These are phyloP conservation scores for Lordiphosa collinella DNA, from an alignment of 1,140 invertebrate genomes.

Conservation along the genomic window DNA sequence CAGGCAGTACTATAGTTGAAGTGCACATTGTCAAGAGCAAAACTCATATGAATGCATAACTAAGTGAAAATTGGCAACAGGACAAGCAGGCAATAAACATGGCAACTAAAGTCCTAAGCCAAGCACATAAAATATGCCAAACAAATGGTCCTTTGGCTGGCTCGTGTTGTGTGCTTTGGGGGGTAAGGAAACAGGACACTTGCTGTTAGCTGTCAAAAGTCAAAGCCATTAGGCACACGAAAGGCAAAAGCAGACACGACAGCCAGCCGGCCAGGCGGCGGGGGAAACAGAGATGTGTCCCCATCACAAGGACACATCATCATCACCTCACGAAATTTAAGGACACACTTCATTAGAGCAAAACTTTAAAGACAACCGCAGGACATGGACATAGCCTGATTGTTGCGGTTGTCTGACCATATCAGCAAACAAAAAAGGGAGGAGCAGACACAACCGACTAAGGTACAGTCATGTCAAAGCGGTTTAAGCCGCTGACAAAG, in stretches of 20 bases:
- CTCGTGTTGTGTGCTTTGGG: background rate
- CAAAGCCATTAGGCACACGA: conserved; percentile 69
- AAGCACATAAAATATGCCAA: conserved; percentile 56
- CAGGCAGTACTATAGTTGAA: no score
- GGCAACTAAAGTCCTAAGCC: conserved; percentile 58
- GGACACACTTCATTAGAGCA: conserved; percentile 48
- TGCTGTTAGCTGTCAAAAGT: conserved; percentile 70
- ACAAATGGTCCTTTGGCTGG: conserved; percentile 40
- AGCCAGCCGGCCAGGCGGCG: no score
- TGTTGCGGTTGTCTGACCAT: conserved; percentile 42
- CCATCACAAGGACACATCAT: no score
- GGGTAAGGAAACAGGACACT: conserved; percentile 25
- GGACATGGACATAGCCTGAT: conserved; percentile 32
- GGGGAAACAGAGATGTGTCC: conserved; percentile 20
- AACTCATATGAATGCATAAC: conserved; percentile 17
- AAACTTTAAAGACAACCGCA: conserved; percentile 40
- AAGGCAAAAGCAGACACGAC: background rate
- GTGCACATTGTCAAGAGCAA: background rate
- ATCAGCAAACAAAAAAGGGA: conserved; percentile 45
- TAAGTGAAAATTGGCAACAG: conserved; percentile 35
- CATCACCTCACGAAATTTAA: conserved; percentile 16
- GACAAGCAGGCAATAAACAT: conserved; percentile 54
- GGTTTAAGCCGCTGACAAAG: conserved; percentile 70
- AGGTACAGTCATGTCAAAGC: conserved; percentile 23
- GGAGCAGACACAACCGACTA: background rate